Evolutionary conservation across 2,113 vertebrate genomes (phyloP).

Genomic region (Gymnorhina tibicen): DNA sequence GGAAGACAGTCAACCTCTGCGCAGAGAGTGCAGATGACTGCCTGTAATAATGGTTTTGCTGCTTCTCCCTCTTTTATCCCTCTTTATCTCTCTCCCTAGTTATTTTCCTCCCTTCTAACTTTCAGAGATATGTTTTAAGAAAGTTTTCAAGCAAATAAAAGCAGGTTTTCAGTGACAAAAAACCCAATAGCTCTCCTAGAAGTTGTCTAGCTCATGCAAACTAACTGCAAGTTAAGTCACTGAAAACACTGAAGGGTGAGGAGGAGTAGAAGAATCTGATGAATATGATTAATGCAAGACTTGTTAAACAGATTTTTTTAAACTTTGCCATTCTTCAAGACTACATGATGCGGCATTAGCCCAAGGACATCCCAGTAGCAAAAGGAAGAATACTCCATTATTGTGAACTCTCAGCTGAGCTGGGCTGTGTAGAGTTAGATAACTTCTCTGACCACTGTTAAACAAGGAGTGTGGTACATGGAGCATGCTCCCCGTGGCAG

Average conservation of each 20-base stretch:
- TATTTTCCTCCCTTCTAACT: neutral
- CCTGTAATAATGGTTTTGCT: slow-evolving; percentile 70
- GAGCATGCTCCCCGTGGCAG: neutral
- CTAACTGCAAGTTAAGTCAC: neutral
- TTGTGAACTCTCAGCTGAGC: neutral
- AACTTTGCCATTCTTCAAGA: neutral
- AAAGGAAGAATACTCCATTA: neutral
- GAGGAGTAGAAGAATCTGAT: neutral
- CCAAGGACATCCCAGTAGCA: neutral
- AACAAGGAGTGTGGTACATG: neutral
- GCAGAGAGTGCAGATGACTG: slow-evolving; percentile 92
- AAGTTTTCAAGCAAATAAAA: neutral
- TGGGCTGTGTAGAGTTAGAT: neutral
- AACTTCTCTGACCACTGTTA: neutral
- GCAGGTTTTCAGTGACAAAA: neutral
- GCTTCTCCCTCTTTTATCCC: neutral
- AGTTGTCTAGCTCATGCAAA: neutral
- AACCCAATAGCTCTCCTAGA: neutral
- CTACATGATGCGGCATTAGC: neutral
- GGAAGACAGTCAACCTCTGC: slow-evolving; percentile 88
- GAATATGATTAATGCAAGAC: neutral
- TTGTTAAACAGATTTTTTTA: neutral
- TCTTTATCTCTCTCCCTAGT: neutral
- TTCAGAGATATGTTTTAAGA: neutral
- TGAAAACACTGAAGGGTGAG: neutral